Conservation (phyloP, 2,113 vertebrate genomes). For the Albula goreensis region DNA sequence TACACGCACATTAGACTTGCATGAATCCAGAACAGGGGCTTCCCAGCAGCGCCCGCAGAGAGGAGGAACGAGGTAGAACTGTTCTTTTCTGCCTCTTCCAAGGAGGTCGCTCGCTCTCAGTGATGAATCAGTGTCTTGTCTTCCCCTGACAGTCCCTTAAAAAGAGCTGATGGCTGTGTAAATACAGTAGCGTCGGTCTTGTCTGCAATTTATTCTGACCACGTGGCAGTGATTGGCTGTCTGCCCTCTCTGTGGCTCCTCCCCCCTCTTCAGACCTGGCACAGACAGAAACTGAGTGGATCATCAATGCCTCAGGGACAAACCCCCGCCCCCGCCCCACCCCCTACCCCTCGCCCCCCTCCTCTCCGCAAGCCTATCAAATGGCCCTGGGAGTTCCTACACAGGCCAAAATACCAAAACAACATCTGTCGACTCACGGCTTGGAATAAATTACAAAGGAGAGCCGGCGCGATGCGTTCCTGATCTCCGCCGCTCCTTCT, state of each 20-base stretch:
- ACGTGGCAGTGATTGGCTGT: slow-evolving; percentile 38
- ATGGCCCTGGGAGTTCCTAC: neutral
- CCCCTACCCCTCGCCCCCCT: no score
- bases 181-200: slow-evolving; percentile 31
- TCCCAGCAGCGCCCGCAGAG: slow-evolving; percentile 19
- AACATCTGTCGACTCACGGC: slow-evolving; percentile 2
- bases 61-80: neutral
- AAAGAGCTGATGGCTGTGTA: slow-evolving; percentile 35
- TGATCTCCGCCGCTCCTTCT: neutral
- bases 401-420: neutral
- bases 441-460: neutral
- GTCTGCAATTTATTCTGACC: slow-evolving; percentile 37
- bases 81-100: slow-evolving; percentile 16
- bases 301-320: neutral
- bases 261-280: neutral
- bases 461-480: neutral
- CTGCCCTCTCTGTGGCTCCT: slow-evolving; percentile 20
- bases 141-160: slow-evolving; percentile 39
- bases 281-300: neutral
- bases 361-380: neutral
- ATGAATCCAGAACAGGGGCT: slow-evolving; percentile 38
- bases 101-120: slow-evolving; percentile 18
- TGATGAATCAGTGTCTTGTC: slow-evolving; percentile 49
- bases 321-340: neutral
- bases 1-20: slow-evolving; percentile 45